Conservation (phyloP, 2,888 invertebrate species). For the Hirtodrosophila confusa region DNA sequence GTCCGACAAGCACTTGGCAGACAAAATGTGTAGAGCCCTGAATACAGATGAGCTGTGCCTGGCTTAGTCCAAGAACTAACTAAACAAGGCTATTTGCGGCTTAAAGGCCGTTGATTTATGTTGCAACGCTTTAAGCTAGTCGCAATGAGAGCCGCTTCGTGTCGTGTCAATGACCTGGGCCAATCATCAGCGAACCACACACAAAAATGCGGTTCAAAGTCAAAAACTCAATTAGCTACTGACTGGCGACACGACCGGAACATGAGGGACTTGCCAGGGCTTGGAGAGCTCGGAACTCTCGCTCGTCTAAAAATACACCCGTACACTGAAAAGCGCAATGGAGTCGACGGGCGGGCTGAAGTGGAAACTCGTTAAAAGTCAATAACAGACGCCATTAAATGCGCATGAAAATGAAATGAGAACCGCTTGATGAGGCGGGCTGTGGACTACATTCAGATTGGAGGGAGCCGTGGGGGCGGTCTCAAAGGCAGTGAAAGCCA, state of each 20-base stretch:
- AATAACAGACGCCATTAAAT: constrained; percentile 81
- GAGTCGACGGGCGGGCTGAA: constrained; percentile 45
- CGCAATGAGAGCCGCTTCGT: constrained; percentile 30
- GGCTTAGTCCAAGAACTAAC: constrained; percentile 45
- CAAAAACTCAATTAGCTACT: constrained; percentile 73
- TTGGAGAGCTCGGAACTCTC: constrained; percentile 23
- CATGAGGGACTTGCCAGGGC: constrained; percentile 1
- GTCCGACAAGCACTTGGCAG: constrained; percentile 73
- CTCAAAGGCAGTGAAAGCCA: constrained; percentile 41
- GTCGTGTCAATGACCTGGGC: constrained; percentile 63
- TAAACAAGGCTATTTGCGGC: constrained; percentile 46
- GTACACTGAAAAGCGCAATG: constrained; percentile 42
- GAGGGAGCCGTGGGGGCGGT: not conserved
- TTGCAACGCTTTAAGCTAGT: constrained; percentile 36
- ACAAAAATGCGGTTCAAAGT: constrained; percentile 66
- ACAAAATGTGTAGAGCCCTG: constrained; percentile 50
- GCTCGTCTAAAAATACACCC: constrained; percentile 48
- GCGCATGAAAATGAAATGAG: constrained; percentile 78
- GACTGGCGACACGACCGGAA: constrained; percentile 14
- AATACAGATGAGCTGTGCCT: constrained; percentile 69
- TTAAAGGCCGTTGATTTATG: constrained; percentile 62
- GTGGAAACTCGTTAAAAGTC: constrained; percentile 78
- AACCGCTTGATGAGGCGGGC: constrained; percentile 49
- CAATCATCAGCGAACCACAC: constrained; percentile 25
- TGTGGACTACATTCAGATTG: constrained; percentile 16